Conservation (phyloP, 2,888 invertebrate species). For the Amphipoea lucens region DNA sequence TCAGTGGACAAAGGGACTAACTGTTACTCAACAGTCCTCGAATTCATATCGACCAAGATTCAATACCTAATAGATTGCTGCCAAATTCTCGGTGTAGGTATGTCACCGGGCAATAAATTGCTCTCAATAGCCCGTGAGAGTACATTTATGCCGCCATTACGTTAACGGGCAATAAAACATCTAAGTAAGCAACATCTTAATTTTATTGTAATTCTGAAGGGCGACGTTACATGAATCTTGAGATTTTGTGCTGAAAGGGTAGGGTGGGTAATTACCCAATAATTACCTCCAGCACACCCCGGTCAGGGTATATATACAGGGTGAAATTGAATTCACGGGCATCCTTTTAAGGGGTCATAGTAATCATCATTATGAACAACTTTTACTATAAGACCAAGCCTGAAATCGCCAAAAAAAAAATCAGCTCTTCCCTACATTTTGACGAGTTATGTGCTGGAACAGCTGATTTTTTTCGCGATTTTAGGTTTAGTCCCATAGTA, state of each 20-base stretch:
- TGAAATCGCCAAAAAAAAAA: no score
- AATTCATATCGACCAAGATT: neutral
- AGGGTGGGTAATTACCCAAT: no score
- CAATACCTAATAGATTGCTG: neutral
- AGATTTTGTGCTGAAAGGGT: neutral
- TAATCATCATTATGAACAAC: no score
- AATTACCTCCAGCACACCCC: no score
- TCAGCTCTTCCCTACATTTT: no score
- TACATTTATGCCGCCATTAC: conserved; percentile 38
- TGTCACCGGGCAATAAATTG: conserved; percentile 43
- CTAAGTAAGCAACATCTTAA: conserved; percentile 38
- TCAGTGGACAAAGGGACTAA: neutral
- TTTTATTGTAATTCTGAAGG: conserved; percentile 45
- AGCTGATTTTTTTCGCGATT: no score
- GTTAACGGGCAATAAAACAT: conserved; percentile 38
- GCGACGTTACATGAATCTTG: neutral
- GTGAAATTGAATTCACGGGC: no score
- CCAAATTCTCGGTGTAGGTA: conserved; percentile 7
- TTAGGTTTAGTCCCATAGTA: no score
- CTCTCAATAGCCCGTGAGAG: conserved; percentile 33
- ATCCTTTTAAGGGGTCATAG: no score
- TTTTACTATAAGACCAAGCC: no score
- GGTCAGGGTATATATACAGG: no score
- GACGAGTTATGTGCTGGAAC: no score
- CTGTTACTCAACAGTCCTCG: neutral